Evolutionary conservation across 2,888 invertebrate genomes (phyloP).

Genomic region (Apodemia duryi): DNA sequence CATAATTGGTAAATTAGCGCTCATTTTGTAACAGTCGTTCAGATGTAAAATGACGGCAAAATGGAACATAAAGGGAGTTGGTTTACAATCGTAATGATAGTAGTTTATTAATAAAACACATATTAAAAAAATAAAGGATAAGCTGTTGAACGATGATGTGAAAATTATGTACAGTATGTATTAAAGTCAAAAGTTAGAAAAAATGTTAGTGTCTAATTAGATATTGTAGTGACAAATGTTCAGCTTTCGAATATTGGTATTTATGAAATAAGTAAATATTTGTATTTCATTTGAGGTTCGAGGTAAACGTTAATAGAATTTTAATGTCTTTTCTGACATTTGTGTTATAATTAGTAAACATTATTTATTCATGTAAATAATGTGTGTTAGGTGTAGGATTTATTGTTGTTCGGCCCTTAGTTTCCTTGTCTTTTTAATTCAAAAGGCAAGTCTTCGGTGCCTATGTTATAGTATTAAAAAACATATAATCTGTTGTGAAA

Average conservation of each 20-base stretch:
- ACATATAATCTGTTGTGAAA: constrained; percentile 68
- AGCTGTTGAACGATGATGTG: constrained; percentile 8
- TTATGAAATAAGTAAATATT: constrained; percentile 56
- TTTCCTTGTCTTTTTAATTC: constrained; percentile 39
- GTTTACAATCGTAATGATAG: background rate
- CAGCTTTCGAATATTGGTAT: constrained; percentile 78
- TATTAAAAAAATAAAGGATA: background rate
- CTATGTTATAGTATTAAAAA: constrained; percentile 47
- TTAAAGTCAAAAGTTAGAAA: constrained; percentile 57
- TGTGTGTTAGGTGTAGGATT: constrained; percentile 62
- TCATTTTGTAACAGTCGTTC: background rate
- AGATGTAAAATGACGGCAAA: background rate
- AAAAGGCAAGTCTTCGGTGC: constrained; percentile 49
- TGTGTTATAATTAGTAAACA: constrained; percentile 43
- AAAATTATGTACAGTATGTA: constrained; percentile 48
- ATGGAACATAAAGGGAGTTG: background rate
- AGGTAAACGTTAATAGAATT: constrained; percentile 42
- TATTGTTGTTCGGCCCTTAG: constrained; percentile 42
- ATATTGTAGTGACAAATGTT: constrained; percentile 61
- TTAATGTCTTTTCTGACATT: constrained; percentile 48
- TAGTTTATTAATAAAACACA: background rate
- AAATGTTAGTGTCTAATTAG: constrained; percentile 59
- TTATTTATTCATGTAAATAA: constrained; percentile 65
- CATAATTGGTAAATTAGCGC: background rate
- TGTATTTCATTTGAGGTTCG: constrained; percentile 57